Evolutionary conservation across 2,888 invertebrate species (phyloP), one percentile per base, ranked within the genome.

Genomic region (Mylabris sibirica): DNA sequence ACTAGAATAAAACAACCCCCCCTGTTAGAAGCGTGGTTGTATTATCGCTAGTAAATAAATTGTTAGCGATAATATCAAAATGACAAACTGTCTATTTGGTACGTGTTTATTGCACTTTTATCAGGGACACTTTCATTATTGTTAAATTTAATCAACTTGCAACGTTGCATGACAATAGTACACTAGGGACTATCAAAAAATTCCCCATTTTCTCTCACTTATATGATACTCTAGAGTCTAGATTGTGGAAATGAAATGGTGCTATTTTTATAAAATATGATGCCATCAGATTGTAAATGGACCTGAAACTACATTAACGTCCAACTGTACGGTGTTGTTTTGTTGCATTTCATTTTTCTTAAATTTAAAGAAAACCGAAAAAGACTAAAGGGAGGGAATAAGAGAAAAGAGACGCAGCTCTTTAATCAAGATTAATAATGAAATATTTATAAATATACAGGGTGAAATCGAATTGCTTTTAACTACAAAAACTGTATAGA

Each of bases 101-200:
- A 9, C 49, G 49, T 49, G 20, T 20, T 49, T 49, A 49, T 49
- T 49, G 49, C 49, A 49, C 49, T 64, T 69, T 69, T 62, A 64
- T 69, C 67, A 71, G n/a, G 44, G 12, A 67, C 64, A 63, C 49
- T 60, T 38, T 65, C 70, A 72, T 73, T 71, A 73, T 53, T 69
- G 71, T 70, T 66, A 71, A 72, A 73, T 73, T 72, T 73, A 73
- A 72, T 73, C 73, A 73, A 72, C 66, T 65, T 72, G 71, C 71
- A 67, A 49, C 44, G 12, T 73, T 71, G 71, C 72, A 73, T 69
- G 72, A 68, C 67, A 66, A 73, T 69, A 62, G 66, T 63, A 60
- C 73, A 59, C 71, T 6, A 17, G 72, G 59, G 73, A 35, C 35
- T 72, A 49, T 49, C 49, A 17, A 20, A 49, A 49, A 49, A 20